Percentiles rank a stretch among this genome's conserved stretches.
Evolutionary conservation across 2,888 invertebrate species (phyloP).

Genomic region (Stomorhina lunata): DNA sequence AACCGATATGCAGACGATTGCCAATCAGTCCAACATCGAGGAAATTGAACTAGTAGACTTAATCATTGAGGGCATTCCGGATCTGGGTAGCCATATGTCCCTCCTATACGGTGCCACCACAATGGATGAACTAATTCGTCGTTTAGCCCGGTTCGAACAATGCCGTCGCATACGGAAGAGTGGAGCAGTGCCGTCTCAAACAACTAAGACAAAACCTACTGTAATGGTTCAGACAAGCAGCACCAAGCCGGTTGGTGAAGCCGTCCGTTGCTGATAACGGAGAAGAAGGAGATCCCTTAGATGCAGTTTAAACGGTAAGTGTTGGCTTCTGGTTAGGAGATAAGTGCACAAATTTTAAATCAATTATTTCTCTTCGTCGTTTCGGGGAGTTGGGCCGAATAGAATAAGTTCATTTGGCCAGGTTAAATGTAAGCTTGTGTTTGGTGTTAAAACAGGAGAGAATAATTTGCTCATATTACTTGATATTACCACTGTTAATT

Average conservation of each 20-base stretch:
- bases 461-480: no score
- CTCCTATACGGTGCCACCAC: slow-evolving; percentile 28
- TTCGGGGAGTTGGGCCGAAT: slow-evolving; percentile 8
- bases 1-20: slow-evolving; percentile 39
- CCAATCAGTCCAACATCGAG: neutral
- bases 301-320: slow-evolving; percentile 18
- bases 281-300: neutral
- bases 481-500: no score
- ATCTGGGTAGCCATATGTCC: neutral
- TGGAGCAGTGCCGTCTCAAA: neutral
- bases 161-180: no score
- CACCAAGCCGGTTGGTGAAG: slow-evolving; percentile 24
- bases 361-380: slow-evolving; percentile 30
- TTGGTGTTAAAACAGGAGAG: no score
- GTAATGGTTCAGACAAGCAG: no score
- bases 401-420: no score
- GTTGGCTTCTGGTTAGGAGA: neutral
- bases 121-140: slow-evolving; percentile 11
- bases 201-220: neutral
- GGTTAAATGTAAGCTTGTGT: no score
- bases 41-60: slow-evolving; percentile 46
- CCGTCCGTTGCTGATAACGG: neutral
- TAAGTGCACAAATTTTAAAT: slow-evolving; percentile 34
- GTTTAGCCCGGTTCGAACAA: slow-evolving; percentile 27
- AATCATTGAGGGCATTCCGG: slow-evolving; percentile 48